These are phyloP conservation scores for Harpagifer antarcticus DNA, from an alignment of 2,797 vertebrate genomes.

Conservation along the genomic window DNA sequence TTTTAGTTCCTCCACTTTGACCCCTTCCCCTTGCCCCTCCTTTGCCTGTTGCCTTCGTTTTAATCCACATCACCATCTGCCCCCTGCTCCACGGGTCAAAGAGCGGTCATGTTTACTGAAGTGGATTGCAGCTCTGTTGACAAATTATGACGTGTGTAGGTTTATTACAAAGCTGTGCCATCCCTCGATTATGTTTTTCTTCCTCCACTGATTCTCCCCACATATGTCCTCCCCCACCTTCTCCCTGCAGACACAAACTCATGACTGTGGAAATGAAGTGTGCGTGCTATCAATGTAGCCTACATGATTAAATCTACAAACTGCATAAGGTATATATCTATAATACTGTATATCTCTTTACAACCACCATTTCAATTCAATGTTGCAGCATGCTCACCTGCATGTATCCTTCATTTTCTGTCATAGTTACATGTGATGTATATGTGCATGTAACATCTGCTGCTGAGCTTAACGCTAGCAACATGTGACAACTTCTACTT, in stretches of 20 bases:
- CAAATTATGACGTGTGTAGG: constrained; percentile 40
- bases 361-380: constrained; percentile 9
- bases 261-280: constrained; percentile 54
- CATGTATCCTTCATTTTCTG: constrained; percentile 17
- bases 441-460: not conserved
- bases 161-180: constrained; percentile 34
- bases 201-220: constrained; percentile 14
- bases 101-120: constrained; percentile 69
- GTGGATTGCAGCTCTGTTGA: constrained; percentile 41
- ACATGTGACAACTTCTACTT: not conserved
- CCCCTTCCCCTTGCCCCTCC: constrained; percentile 14
- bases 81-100: constrained; percentile 65
- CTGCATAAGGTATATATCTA: constrained; percentile 4
- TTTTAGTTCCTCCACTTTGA: constrained; percentile 51
- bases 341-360: not conserved
- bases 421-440: not conserved
- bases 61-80: constrained; percentile 78
- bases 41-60: constrained; percentile 40
- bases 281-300: constrained; percentile 20
- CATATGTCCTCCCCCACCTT: not conserved
- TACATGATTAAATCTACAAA: constrained; percentile 21
- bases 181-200: constrained; percentile 14
- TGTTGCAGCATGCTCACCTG: constrained; percentile 7
- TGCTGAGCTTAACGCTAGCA: too few species aligned
- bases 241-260: constrained; percentile 33